Evolutionary conservation across 1,140 invertebrate species (phyloP), one percentile per base, ranked within the genome.

Genomic region (Drosophila sechellia): DNA sequence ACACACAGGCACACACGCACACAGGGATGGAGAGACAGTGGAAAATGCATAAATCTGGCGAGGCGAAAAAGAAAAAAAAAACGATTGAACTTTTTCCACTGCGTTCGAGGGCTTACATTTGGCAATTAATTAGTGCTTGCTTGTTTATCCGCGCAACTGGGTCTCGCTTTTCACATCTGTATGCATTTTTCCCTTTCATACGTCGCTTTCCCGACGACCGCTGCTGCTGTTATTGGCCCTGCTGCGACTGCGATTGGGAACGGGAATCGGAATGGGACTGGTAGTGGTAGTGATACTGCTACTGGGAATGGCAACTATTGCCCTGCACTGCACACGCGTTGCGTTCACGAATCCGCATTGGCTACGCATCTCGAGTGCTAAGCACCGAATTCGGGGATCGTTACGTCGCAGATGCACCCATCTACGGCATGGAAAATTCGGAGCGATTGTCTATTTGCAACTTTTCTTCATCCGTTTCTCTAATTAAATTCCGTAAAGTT

Each of bases 241-340:
- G 71, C 78, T 81, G 71, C 70, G 56, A 70, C 34, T 31, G 8
- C 27, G 43, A 46, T 57, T 17, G n/a, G 40, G 40, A 42, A 15
- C 6, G 2, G 40, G 40, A 31, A 31, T 31, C 1, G 31, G 27
- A 31, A 6, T 31, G 27, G 27, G 8, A 31, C 6, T 31, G 31
- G 8, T 31, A 31, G 31, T 31, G 31, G 31, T 31, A 31, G 31
- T 31, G 8, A 8, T 31, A 69, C 78, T 81, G 71, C 70, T 52
- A 70, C 34, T 45, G 17, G 42, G 42, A 45, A 20, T 45, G 17
- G 42, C 15, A 45, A 45, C 4, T 20, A 20, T 73, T 54, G 74
- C 53, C 59, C 61, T 79, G 70, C 76, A 83, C 70, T 71, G 45
- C 80, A 83, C 80, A 76, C 76, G 71, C 80, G 76, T 79, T 79